phyloP scores from a whole-genome alignment of 2,797 vertebrate genomes.

The Microhierax caerulescens region DNA sequence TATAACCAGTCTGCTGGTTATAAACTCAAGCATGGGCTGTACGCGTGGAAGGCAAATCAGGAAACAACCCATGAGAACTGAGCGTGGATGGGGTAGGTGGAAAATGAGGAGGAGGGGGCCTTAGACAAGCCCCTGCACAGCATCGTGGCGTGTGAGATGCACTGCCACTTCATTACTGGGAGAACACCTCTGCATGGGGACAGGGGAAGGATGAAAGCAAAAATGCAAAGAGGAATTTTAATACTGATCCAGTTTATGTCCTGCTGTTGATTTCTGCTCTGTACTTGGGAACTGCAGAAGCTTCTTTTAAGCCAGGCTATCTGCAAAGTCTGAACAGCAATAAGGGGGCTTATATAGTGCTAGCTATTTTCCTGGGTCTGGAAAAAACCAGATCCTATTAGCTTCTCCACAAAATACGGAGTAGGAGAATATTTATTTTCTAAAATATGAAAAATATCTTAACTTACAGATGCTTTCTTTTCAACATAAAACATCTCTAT shows the following conservation, averaged over 20 bases:
- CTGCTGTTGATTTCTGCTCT: background rate
- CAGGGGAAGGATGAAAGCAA: background rate
- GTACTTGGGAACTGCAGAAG: background rate
- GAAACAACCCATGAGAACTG: background rate
- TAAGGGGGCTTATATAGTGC: background rate
- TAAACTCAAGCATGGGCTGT: background rate
- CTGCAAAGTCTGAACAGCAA: background rate
- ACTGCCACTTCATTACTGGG: background rate
- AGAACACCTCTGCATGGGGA: background rate
- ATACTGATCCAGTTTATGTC: background rate
- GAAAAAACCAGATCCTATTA: background rate
- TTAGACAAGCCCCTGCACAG: background rate
- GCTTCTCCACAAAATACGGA: background rate
- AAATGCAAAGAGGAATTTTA: background rate
- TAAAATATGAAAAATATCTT: background rate
- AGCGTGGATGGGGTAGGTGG: background rate
- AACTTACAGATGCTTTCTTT: background rate
- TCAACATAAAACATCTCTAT: background rate
- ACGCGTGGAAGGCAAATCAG: background rate
- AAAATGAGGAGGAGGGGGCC: background rate
- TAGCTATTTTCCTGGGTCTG: background rate
- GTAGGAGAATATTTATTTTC: background rate
- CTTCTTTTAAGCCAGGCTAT: background rate
- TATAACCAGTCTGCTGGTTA: background rate
- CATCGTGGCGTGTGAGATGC: fast-evolving